Evolutionary conservation across 30 jellyfish, hydroid and myxozoan species (phyloP).

Genomic region (Haliclystus octoradiatus): DNA sequence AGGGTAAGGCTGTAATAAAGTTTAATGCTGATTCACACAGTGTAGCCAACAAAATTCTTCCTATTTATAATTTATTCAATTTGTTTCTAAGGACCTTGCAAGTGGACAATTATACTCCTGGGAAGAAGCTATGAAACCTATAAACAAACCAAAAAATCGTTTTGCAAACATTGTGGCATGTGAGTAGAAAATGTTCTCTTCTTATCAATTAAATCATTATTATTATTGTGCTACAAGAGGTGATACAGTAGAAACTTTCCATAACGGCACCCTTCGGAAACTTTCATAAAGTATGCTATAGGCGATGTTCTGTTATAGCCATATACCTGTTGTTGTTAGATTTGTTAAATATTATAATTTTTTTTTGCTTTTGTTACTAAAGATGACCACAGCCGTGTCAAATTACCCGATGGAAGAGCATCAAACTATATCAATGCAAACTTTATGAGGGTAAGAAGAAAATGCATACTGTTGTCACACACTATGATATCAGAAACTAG

Average conservation of each 20-base stretch:
- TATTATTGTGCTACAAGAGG: not conserved
- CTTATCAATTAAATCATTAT: not conserved
- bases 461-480: not conserved
- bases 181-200: constrained; percentile 17
- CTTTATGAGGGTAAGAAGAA: constrained; percentile 40
- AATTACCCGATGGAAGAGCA: constrained; percentile 8
- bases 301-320: no score
- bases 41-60: no score
- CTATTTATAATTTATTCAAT: no score
- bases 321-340: no score
- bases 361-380: no score
- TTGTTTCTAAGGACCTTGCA: constrained; percentile 20
- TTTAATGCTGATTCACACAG: no score
- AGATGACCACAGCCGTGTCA: constrained; percentile 89
- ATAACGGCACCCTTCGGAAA: no score
- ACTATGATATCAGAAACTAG: no score
- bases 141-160: constrained; percentile 58
- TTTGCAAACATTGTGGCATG: constrained; percentile 90
- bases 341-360: no score
- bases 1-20: constrained; percentile 8
- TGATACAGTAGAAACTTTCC: not conserved
- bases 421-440: constrained; percentile 76
- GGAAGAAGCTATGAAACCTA: constrained; percentile 50
- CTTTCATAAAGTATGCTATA: no score
- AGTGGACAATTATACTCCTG: constrained; percentile 67